phyloP scores from a whole-genome alignment of 2,113 vertebrate genomes.

The Chlamydotis undulata region DNA sequence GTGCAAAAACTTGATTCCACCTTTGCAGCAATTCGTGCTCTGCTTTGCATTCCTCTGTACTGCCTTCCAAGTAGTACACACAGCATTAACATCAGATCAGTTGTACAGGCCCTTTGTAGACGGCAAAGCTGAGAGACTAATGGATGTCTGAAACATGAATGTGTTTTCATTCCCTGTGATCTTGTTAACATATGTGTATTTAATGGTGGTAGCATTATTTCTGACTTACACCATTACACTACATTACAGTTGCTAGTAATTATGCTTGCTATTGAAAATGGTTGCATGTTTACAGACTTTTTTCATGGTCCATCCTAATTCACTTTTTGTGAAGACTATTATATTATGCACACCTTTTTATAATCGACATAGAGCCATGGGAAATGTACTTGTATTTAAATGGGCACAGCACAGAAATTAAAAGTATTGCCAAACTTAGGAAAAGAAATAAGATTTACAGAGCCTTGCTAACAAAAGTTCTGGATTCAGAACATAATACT shows the following conservation, averaged over 20 bases:
- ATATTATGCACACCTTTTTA: not conserved
- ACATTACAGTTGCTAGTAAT: constrained; percentile 48
- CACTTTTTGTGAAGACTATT: not conserved
- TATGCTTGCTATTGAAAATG: not conserved
- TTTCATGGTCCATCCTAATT: not conserved
- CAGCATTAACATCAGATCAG: constrained; percentile 13
- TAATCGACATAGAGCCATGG: not conserved
- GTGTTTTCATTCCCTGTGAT: constrained; percentile 54
- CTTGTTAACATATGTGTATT: constrained; percentile 54
- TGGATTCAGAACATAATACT: not conserved
- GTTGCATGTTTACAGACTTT: not conserved
- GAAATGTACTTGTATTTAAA: not conserved
- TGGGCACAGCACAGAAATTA: not conserved
- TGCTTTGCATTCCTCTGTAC: not conserved
- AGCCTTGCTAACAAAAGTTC: not conserved
- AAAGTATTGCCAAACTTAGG: not conserved
- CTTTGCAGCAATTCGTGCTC: not conserved
- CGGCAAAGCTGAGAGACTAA: constrained; percentile 43
- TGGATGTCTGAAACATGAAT: constrained; percentile 24
- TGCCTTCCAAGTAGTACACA: not conserved
- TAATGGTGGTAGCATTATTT: constrained; percentile 41
- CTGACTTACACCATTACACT: constrained; percentile 43
- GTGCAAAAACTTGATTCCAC: not conserved
- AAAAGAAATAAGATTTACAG: not conserved
- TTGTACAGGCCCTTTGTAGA: constrained; percentile 25